phyloP scores from a whole-genome alignment of 2,888 invertebrate species.

The Dioctria rufipes region DNA sequence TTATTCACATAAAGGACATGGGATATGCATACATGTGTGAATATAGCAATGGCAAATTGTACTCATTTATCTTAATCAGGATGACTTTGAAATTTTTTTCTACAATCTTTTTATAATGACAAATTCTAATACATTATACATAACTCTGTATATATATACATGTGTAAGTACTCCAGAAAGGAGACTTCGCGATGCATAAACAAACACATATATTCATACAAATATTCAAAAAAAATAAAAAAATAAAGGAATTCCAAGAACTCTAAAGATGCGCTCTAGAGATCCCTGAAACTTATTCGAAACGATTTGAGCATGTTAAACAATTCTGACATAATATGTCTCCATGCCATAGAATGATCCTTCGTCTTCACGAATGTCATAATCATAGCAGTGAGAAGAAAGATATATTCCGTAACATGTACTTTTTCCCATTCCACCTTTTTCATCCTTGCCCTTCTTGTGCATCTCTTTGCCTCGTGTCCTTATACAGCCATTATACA shows the following conservation, averaged over 20 bases:
- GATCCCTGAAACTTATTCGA: slow-evolving; percentile 30
- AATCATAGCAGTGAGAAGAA: slow-evolving; percentile 24
- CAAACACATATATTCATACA: too few relatives aligned
- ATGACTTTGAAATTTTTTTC: neutral
- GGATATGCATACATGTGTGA: too few relatives aligned
- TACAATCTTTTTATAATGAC: too few relatives aligned
- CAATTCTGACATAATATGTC: slow-evolving; percentile 29
- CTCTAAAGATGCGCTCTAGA: slow-evolving; percentile 9
- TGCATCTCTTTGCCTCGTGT: neutral
- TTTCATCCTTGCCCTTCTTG: neutral
- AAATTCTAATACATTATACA: too few relatives aligned
- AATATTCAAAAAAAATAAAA: too few relatives aligned
- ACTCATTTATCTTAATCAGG: slow-evolving; percentile 23
- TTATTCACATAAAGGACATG: neutral
- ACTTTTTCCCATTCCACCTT: neutral
- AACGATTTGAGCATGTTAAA: slow-evolving; percentile 50
- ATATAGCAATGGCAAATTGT: neutral
- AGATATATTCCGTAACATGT: neutral
- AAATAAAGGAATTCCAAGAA: neutral
- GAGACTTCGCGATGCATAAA: too few relatives aligned
- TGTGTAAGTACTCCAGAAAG: too few relatives aligned
- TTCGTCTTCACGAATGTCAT: slow-evolving; percentile 20
- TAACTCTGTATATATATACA: too few relatives aligned
- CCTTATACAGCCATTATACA: neutral
- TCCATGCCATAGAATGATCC: slow-evolving; percentile 19